Conservation (phyloP, 2,113 vertebrate species). For the Eretmochelys imbricata region DNA sequence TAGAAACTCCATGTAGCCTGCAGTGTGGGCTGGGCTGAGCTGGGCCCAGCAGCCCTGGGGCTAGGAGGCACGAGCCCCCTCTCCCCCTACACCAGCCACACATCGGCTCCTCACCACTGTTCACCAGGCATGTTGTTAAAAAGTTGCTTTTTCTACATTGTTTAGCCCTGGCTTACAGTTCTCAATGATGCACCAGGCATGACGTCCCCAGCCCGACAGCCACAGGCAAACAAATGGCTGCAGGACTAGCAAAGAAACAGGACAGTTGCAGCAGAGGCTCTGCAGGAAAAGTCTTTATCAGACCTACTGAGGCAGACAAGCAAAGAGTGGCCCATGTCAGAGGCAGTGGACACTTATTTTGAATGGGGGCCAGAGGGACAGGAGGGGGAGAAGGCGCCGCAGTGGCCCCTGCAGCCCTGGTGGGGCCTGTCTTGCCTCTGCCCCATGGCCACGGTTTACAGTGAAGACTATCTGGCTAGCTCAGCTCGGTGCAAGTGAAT, state of each 20-base stretch:
- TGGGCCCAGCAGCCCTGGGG: neutral
- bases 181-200: too few relatives aligned
- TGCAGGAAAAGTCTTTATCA: neutral
- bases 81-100: neutral
- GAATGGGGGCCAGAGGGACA: neutral
- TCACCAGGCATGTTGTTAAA: neutral
- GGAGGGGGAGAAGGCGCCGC: neutral
- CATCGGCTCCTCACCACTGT: neutral
- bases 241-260: neutral
- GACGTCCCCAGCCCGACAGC: too few relatives aligned
- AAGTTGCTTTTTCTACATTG: neutral
- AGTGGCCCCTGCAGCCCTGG: too few relatives aligned
- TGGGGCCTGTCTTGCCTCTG: too few relatives aligned
- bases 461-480: neutral
- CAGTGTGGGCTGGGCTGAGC: neutral
- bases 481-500: fast-evolving
- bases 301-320: neutral
- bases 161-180: neutral
- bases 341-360: neutral
- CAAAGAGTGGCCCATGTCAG: neutral
- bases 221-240: neutral
- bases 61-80: neutral
- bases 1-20: neutral
- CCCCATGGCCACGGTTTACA: neutral
- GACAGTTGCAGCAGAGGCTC: neutral